Conservation (phyloP, 2,113 vertebrate genomes). For the Nothobranchius kuhntae region DNA sequence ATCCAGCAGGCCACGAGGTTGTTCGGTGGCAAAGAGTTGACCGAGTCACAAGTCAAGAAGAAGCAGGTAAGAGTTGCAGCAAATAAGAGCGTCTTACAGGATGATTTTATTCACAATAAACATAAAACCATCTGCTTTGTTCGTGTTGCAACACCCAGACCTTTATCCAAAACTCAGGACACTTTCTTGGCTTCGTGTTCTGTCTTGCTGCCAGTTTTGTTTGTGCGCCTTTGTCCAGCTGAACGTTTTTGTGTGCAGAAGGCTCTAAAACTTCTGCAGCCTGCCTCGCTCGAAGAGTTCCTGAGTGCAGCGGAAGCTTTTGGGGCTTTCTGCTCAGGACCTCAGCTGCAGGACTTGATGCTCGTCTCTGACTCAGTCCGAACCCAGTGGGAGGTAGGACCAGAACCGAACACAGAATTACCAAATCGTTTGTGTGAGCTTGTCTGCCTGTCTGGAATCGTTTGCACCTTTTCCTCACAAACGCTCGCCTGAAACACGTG, state of each 20-base stretch:
- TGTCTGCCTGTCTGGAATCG: too few species aligned
- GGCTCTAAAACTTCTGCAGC: constrained; percentile 79
- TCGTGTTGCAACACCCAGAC: constrained; percentile 14
- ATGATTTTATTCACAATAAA: not conserved
- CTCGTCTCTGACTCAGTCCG: constrained; percentile 74
- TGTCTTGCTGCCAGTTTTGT: constrained; percentile 24
- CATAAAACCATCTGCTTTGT: too few species aligned
- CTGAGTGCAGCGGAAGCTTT: constrained; percentile 82
- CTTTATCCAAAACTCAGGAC: not conserved
- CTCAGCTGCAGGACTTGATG: constrained; percentile 74
- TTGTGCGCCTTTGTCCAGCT: constrained; percentile 20
- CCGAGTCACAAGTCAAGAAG: constrained; percentile 59
- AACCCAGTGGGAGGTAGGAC: constrained; percentile 88
- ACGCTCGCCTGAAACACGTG: too few species aligned
- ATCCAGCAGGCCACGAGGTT: constrained; percentile 65
- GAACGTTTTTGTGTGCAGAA: constrained; percentile 73
- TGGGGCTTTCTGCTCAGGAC: constrained; percentile 72
- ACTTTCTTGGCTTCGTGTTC: not conserved
- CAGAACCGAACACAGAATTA: not conserved
- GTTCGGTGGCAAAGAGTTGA: constrained; percentile 61
- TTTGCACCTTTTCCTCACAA: not conserved
- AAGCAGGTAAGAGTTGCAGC: constrained; percentile 62
- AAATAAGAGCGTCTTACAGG: too few species aligned
- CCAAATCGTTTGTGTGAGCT: too few species aligned
- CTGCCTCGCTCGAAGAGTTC: constrained; percentile 81